Conservation (phyloP, 2,888 invertebrate species). For the Scaptomyza polygonia region DNA sequence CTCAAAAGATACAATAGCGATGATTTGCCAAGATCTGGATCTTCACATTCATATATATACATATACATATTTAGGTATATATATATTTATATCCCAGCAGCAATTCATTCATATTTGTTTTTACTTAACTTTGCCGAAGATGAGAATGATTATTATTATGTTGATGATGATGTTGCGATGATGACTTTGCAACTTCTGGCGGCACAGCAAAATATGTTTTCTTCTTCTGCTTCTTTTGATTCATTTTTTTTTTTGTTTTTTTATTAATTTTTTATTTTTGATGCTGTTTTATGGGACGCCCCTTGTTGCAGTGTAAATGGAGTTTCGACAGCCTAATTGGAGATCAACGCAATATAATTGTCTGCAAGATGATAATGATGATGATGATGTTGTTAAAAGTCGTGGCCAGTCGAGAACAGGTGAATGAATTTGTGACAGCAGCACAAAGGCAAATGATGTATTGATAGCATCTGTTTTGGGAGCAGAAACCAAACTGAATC, state of each 20-base stretch:
- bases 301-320: slow-evolving; percentile 76
- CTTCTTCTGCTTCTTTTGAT: slow-evolving; percentile 4
- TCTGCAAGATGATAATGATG: slow-evolving; percentile 47
- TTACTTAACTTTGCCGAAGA: slow-evolving; percentile 70
- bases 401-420: slow-evolving; percentile 75
- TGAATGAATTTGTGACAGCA: slow-evolving; percentile 76
- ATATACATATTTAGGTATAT: not conserved
- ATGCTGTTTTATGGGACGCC: slow-evolving; percentile 61
- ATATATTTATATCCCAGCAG: slow-evolving; percentile 26
- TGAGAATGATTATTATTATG: slow-evolving; percentile 23
- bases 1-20: slow-evolving; percentile 55
- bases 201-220: slow-evolving; percentile 48
- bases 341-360: slow-evolving; percentile 78
- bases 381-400: slow-evolving; percentile 60
- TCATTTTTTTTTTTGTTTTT: slow-evolving; percentile 10
- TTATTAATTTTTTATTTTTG: slow-evolving; percentile 26
- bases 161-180: slow-evolving; percentile 45
- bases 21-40: slow-evolving; percentile 71
- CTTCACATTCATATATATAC: slow-evolving; percentile 44
- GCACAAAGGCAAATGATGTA: slow-evolving; percentile 78
- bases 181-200: slow-evolving; percentile 66
- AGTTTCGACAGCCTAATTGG: slow-evolving; percentile 81
- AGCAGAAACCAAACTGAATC: slow-evolving; percentile 23
- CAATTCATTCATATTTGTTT: slow-evolving; percentile 77
- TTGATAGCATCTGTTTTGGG: slow-evolving; percentile 79